Base-by-base conservation (phyloP, 2,888 invertebrate genomes). In the Catonia carolina region DNA sequence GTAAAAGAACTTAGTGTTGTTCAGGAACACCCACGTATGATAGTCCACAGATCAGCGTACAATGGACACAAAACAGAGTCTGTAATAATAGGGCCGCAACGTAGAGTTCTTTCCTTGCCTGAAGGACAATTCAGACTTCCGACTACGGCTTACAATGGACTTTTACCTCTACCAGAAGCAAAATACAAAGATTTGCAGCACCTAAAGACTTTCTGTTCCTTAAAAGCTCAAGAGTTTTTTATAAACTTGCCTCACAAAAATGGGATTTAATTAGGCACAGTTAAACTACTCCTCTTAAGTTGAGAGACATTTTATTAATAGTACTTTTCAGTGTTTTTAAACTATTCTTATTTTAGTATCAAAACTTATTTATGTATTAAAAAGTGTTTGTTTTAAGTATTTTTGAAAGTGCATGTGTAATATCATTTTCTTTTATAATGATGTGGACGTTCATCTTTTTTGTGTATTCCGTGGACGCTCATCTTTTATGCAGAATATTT, bases 401-500 rank as follows among this genome's bases (percentile, higher is more conserved):
- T n/a, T n/a, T n/a, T n/a, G n/a, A n/a, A n/a, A n/a, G n/a, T n/a
- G n/a, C n/a, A n/a, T n/a, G n/a, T n/a, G n/a, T n/a, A n/a, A n/a
- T n/a, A n/a, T n/a, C n/a, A n/a, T n/a, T n/a, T n/a, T n/a, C n/a
- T n/a, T n/a, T n/a, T n/a, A n/a, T n/a, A n/a, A n/a, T n/a, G n/a
- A n/a, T n/a, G 22, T 10, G 27, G 48, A n/a, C 48, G n/a, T 27
- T 23, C 48, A 23, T 20, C 27, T 48, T 20, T 48, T 48, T 6
- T 48, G 22, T 23, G 27, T 12, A 48, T 15, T 23, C 17, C 15
- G 27, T 48, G 49, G 49, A 49, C 49, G 15, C 49, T 49, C 49
- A 14, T 49, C 49, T 22, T 49, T 49, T 49, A 33, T 33, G n/a
- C 31, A 15, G 27, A 33, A 23, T 33, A 49, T 49, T n/a, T 49